Base-by-base conservation (phyloP, 2,888 invertebrate species). In the Copidosoma aretas region DNA sequence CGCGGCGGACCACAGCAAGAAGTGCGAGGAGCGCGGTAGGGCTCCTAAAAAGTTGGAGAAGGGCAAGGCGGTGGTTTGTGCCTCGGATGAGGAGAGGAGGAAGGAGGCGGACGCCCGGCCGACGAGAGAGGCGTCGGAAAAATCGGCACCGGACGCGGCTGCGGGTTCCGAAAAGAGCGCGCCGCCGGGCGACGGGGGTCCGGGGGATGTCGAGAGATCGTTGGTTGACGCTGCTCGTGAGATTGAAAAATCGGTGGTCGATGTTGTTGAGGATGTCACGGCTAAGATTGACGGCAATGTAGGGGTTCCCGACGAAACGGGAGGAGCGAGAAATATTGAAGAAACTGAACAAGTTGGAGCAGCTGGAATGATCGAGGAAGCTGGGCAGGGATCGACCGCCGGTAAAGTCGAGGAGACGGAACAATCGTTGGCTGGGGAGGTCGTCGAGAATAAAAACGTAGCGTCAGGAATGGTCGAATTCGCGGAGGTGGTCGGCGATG, bases 301-400 rank as follows among this genome's bases (percentile, higher is more conserved):
- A 41, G 39, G 21, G 68, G 64, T 10, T 60, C 3, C 59, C 46
- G 56, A 65, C 43, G 21, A 63, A 60, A 64, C 43, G 25, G 51
- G 17, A 19, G 14, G 8, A 52, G 62, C 43, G 43, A 17, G 12
- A n/a, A n/a, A n/a, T n/a, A 17, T 46, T 12, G 17, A 46, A 15
- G 39, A 41, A 1, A 3, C 24, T 21, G 57, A 52, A 22, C 60
- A 52, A 60, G 3, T 24, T 10, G 19, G n/a, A n/a, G n/a, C 24
- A 14, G 10, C 46, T 10, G 41, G n/a, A 25, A 25, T 5, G 17
- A 43, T 12, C n/a, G 51, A 61, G 21, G 39, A 19, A 21, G 17
- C 57, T 49, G 22, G 32, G 22, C 22, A 51, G 58, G 5, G n/a
- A 24, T 60, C 46, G 25, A 43, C n/a, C 15, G 25, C 12, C 39